A percentile compares a stretch with the other conserved stretches of the same genome.
Evolutionary conservation across 2,797 vertebrate genomes (phyloP).

Genomic region (Ctenochaetus hawaiiensis): DNA sequence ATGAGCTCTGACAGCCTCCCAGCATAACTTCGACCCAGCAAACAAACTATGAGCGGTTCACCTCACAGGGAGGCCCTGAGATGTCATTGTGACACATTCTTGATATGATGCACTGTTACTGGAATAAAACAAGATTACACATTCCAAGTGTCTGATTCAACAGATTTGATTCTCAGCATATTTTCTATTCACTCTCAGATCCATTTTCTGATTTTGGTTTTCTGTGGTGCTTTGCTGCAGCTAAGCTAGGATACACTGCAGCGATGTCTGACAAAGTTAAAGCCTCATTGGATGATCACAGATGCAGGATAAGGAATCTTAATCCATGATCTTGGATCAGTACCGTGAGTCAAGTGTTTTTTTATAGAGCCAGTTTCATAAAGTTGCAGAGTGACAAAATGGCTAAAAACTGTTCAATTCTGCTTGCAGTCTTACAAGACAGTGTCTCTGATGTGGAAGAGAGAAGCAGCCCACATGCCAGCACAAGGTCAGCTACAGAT

Average conservation of each 20-base stretch:
- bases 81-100: slow-evolving; percentile 62
- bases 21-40: slow-evolving; percentile 55
- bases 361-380: slow-evolving; percentile 26
- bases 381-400: slow-evolving; percentile 36
- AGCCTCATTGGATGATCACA: slow-evolving; percentile 13
- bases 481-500: slow-evolving; percentile 70
- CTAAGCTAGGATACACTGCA: not conserved
- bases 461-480: slow-evolving; percentile 60
- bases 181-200: slow-evolving; percentile 29
- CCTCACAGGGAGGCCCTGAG: slow-evolving; percentile 57
- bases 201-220: slow-evolving; percentile 3
- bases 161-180: slow-evolving; percentile 25
- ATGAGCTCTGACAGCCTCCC: slow-evolving; percentile 76
- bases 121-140: slow-evolving; percentile 45
- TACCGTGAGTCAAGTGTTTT: slow-evolving; percentile 3
- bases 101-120: slow-evolving; percentile 54
- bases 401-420: slow-evolving; percentile 38
- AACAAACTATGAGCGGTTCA: slow-evolving; percentile 64
- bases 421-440: slow-evolving; percentile 26
- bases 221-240: slow-evolving; percentile 19
- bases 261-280: slow-evolving; percentile 30
- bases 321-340: slow-evolving; percentile 21
- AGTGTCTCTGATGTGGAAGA: slow-evolving; percentile 62
- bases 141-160: slow-evolving; percentile 37
- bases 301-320: slow-evolving; percentile 25